Percentiles rank a stretch among this genome's conserved stretches.
These are phyloP conservation scores for Graphium colonna DNA, from an alignment of 2,888 invertebrate species.

Conservation along the genomic window DNA sequence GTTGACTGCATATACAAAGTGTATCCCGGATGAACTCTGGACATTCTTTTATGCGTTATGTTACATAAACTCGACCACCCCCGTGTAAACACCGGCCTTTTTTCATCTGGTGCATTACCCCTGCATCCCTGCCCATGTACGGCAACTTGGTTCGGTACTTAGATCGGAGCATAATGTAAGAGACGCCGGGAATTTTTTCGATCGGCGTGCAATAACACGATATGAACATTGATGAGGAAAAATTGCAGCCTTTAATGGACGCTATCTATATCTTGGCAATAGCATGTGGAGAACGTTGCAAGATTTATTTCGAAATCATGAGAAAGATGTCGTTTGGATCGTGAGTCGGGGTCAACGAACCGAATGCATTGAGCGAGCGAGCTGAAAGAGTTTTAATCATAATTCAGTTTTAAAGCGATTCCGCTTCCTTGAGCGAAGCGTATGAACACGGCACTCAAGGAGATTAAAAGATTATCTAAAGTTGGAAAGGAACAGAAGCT, in stretches of 20 bases:
- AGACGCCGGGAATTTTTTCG: constrained; percentile 7
- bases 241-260: not conserved
- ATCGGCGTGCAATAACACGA: constrained; percentile 5
- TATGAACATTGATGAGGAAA: not conserved
- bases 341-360: no score
- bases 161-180: constrained; percentile 9
- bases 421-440: not conserved
- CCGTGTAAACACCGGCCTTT: constrained; percentile 40
- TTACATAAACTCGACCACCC: constrained; percentile 98
- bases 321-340: no score
- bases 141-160: constrained; percentile 9
- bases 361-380: no score
- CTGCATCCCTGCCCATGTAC: constrained; percentile 10
- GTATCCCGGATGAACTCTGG: constrained; percentile 94
- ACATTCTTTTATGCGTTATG: constrained; percentile 98
- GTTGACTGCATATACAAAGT: constrained; percentile 88
- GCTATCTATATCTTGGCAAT: no score
- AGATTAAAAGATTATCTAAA: constrained; percentile 17
- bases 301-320: no score
- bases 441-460: not conserved
- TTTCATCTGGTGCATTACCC: constrained; percentile 21
- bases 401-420: not conserved
- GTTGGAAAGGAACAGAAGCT: constrained; percentile 18
- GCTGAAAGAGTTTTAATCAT: no score
- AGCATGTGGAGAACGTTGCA: no score